Evolutionary conservation across 2,888 invertebrate genomes (phyloP).

Genomic region (Microchrysa polita): DNA sequence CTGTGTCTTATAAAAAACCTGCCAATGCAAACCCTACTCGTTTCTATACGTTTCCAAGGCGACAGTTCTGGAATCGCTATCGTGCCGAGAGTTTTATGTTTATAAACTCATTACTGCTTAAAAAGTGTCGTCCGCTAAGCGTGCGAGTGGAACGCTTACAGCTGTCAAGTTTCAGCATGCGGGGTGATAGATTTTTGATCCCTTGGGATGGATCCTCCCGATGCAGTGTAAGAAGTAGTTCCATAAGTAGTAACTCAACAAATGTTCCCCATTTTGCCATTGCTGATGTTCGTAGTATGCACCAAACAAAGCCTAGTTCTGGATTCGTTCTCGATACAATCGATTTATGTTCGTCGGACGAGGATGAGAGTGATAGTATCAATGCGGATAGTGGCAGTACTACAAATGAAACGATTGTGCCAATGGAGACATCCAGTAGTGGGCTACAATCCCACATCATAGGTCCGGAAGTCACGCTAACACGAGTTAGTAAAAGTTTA

Average conservation of each 20-base stretch:
- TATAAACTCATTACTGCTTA: slow-evolving; percentile 59
- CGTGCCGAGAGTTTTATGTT: slow-evolving; percentile 60
- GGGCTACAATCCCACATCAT: slow-evolving; percentile 9
- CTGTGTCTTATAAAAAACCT: slow-evolving; percentile 61
- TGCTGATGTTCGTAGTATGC: slow-evolving; percentile 61
- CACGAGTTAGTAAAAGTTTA: slow-evolving; percentile 37
- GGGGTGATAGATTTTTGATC: not conserved
- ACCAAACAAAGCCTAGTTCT: slow-evolving; percentile 58
- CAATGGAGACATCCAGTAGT: not conserved
- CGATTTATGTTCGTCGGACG: slow-evolving; percentile 75
- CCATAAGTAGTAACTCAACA: not conserved
- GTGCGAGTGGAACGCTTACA: slow-evolving; percentile 61
- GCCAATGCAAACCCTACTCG: slow-evolving; percentile 56
- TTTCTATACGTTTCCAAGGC: slow-evolving; percentile 61
- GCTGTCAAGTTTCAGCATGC: slow-evolving; percentile 52
- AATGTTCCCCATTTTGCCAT: slow-evolving; percentile 29
- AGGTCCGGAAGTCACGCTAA: slow-evolving; percentile 45
- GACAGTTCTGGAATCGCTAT: slow-evolving; percentile 60
- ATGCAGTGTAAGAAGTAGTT: slow-evolving; percentile 23
- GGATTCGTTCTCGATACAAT: slow-evolving; percentile 69
- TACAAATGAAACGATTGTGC: not conserved
- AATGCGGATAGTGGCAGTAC: slow-evolving; percentile 45
- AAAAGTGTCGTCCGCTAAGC: slow-evolving; percentile 62
- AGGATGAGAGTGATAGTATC: slow-evolving; percentile 63
- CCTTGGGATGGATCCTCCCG: not conserved